These are phyloP conservation scores for Noctilio leporinus DNA, from an alignment of 2,113 vertebrate species.

Conservation along the genomic window DNA sequence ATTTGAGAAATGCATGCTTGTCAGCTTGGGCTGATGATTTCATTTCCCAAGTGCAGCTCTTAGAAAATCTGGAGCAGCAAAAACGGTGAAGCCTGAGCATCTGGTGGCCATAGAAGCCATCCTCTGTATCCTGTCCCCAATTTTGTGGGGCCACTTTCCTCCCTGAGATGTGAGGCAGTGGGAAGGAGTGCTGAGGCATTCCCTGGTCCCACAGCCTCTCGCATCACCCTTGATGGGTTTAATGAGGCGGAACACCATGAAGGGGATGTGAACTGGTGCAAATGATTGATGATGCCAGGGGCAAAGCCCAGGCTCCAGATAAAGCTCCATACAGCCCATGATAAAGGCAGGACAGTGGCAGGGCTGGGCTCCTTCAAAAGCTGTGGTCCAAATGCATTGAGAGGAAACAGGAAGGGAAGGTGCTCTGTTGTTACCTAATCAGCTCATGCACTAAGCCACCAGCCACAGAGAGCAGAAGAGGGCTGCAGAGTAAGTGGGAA, in stretches of 20 bases:
- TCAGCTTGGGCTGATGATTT: neutral
- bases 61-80: neutral
- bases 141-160: slow-evolving; percentile 8
- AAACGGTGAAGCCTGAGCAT: neutral
- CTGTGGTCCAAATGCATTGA: slow-evolving; percentile 82
- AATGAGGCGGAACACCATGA: slow-evolving; percentile 91
- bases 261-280: slow-evolving; percentile 90
- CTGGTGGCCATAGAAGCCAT: neutral
- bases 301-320: slow-evolving; percentile 94
- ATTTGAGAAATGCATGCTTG: neutral
- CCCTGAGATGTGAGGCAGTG: neutral
- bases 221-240: slow-evolving; percentile 85
- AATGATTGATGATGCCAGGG: slow-evolving; percentile 99
- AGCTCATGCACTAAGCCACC: slow-evolving; percentile 93
- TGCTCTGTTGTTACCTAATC: slow-evolving; percentile 99
- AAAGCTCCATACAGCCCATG: slow-evolving; percentile 93
- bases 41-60: neutral
- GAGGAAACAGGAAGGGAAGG: slow-evolving; percentile 87
- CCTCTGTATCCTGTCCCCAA: neutral
- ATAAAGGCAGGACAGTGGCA: slow-evolving; percentile 93
- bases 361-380: slow-evolving; percentile 92
- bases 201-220: slow-evolving; percentile 73
- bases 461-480: slow-evolving; percentile 87
- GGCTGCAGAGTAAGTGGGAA: slow-evolving; percentile 81
- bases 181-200: slow-evolving; percentile 79